Evolutionary conservation across 2,797 vertebrate genomes (phyloP).

Genomic region (Gymnoscopelus braueri): DNA sequence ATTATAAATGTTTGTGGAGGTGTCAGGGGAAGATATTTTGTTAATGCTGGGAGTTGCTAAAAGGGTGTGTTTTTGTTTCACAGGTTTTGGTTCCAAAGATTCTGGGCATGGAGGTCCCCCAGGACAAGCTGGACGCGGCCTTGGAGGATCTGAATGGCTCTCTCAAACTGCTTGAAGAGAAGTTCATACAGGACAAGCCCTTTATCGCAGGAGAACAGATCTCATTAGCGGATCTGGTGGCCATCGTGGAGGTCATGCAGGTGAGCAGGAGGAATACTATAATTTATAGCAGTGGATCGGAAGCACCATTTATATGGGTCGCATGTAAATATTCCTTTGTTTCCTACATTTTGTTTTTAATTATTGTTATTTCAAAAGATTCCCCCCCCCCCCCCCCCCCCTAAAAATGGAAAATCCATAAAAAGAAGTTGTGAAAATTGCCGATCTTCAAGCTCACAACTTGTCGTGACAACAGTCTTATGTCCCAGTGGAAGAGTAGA

Average conservation of each 20-base stretch:
- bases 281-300: not conserved
- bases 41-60: not conserved
- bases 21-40: not conserved
- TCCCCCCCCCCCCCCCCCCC: too few species aligned
- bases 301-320: too few species aligned
- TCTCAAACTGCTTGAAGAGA: conserved; percentile 80
- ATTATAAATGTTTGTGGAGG: too few species aligned
- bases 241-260: conserved; percentile 88
- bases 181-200: conserved; percentile 82
- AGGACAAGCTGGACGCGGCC: conserved; percentile 70
- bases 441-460: too few species aligned
- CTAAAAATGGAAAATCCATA: too few species aligned
- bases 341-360: too few species aligned
- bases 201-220: conserved; percentile 82
- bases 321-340: not conserved
- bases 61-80: conserved; percentile 6
- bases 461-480: too few species aligned
- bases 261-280: conserved; percentile 49
- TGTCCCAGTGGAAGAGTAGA: too few species aligned
- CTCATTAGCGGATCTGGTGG: conserved; percentile 87
- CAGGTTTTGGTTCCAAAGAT: conserved; percentile 36
- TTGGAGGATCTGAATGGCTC: conserved; percentile 73
- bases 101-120: conserved; percentile 53
- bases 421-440: too few species aligned
- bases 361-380: too few species aligned